Evolutionary conservation across 2,113 vertebrate species (phyloP).

Genomic region (human): GRCh38 chrX:43124501-43125000

Average conservation of each 20-base stretch:
- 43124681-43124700: not conserved
- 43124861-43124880: not conserved
- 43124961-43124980: slow-evolving; percentile 53
- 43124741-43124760: not conserved
- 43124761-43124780: not conserved
- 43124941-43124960: slow-evolving; percentile 20
- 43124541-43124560: not conserved
- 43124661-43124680: not conserved
- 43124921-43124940: not conserved
- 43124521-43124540: slow-evolving; percentile 16
- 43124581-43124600: not conserved
- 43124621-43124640: not conserved
- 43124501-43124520: not conserved
- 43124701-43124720: not conserved
- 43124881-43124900: not conserved
- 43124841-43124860: slow-evolving; percentile 13
- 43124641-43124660: not conserved
- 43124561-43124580: not conserved
- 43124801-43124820: not conserved
- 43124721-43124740: not conserved
- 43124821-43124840: not conserved
- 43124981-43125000: slow-evolving; percentile 16
- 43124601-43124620: not conserved
- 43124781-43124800: not conserved
- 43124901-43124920: not conserved